Conservation (phyloP, 2,888 invertebrate species). For the Lymantria monacha region DNA sequence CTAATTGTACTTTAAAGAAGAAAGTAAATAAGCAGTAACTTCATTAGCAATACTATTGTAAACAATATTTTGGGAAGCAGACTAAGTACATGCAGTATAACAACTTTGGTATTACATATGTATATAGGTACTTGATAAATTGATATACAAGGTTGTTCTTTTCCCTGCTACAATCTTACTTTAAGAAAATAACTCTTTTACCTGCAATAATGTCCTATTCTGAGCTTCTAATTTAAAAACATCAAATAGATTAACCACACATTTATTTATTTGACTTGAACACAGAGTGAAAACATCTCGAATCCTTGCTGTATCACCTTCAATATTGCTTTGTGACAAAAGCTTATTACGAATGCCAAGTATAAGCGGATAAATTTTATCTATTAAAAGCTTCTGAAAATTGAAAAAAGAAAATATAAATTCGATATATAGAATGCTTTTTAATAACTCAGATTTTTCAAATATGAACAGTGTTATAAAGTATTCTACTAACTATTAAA, state of each 20-base stretch:
- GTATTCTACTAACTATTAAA: too few relatives aligned
- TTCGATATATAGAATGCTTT: not conserved
- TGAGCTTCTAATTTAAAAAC: constrained; percentile 61
- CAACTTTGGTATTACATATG: too few relatives aligned
- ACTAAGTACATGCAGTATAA: too few relatives aligned
- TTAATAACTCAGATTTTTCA: too few relatives aligned
- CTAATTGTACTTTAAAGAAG: too few relatives aligned
- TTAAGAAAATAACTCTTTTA: constrained; percentile 17
- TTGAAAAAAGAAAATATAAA: not conserved
- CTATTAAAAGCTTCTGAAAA: constrained; percentile 50
- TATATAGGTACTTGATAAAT: too few relatives aligned
- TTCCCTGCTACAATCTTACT: too few relatives aligned
- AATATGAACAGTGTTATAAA: too few relatives aligned
- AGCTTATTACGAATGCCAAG: constrained; percentile 47
- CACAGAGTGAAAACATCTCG: constrained; percentile 60
- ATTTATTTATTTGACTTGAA: constrained; percentile 69
- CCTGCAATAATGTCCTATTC: constrained; percentile 47
- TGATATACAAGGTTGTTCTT: too few relatives aligned
- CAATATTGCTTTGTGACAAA: constrained; percentile 25
- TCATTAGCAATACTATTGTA: too few relatives aligned
- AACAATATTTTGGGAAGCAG: too few relatives aligned
- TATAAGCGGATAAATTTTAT: constrained; percentile 52
- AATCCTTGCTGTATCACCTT: constrained; percentile 38
- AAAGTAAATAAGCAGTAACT: too few relatives aligned
- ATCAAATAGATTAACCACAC: constrained; percentile 58